Evolutionary conservation across 1,140 invertebrate species (phyloP), one percentile per base, ranked within the genome.

Genomic region (Limonius californicus): DNA sequence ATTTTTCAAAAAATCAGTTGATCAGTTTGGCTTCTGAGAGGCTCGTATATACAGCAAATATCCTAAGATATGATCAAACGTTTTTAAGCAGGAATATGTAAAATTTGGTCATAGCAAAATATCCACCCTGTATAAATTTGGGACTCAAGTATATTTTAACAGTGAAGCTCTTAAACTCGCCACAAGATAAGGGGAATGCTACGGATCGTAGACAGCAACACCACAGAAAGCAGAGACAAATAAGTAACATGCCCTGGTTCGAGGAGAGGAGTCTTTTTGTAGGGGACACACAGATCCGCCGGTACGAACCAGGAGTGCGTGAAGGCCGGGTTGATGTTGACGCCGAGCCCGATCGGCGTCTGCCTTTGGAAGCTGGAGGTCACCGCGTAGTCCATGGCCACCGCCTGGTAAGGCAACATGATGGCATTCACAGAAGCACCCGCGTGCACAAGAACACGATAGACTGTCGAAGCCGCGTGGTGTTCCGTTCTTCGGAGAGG

Each of bases 261-360:
- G 82, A 91, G 87, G 83, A 90, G 87, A 84, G 89, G 87, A 80
- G 81, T 83, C 83, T 87, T 86, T 85, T 87, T 90, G 82, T 88
- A 89, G 80, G 87, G 85, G 80, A 88, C 87, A 87, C 89, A 91
- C 78, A 91, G 85, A 84, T 92, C 89, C 84, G 89, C 87, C 83
- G 89, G 89, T 88, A 92, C 89, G 84, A 92, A 91, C 90, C 90
- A 93, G 81, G 90, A 92, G 84, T 92, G 90, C 74, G 89, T 89
- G 83, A 92, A 93, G 72, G 82, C 78, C 39, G 81, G 79, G 71
- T 83, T 84, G 78, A 81, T 82, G 81, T 82, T 84, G 76, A 83
- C 80, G 70, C 86, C 85, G 72, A 86, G 79, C 71, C 84, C 85
- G 62, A 83, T 82, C 43, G 84, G 81, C 66, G 86, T 82, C 77